A percentile compares a stretch with the other conserved stretches of the same genome.
Evolutionary conservation across 2,113 vertebrate species (phyloP).

Genomic region (Vireo altiloquus): DNA sequence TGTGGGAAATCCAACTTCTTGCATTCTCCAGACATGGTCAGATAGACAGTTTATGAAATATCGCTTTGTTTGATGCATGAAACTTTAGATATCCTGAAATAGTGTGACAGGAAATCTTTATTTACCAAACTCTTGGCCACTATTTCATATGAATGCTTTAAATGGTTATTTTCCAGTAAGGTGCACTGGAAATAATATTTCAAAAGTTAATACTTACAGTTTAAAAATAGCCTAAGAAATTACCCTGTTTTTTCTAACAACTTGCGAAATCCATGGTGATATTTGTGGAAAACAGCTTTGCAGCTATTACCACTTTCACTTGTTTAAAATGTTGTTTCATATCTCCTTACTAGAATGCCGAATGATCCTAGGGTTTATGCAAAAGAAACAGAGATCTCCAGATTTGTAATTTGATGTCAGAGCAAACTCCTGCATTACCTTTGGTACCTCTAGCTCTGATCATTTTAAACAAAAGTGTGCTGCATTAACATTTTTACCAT

Average conservation of each 20-base stretch:
- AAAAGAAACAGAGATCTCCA: neutral
- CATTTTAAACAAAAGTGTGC: neutral
- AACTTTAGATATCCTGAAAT: neutral
- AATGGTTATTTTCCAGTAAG: neutral
- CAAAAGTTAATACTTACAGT: neutral
- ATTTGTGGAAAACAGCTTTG: neutral
- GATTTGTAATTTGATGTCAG: neutral
- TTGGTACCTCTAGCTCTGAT: neutral
- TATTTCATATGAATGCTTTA: neutral
- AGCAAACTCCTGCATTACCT: neutral
- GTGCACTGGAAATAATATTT: neutral
- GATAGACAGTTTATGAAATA: conserved; percentile 15
- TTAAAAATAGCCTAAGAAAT: conserved; percentile 3
- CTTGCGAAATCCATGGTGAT: neutral
- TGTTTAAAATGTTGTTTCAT: conserved; percentile 9
- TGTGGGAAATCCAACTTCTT: conserved; percentile 5
- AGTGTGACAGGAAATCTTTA: neutral
- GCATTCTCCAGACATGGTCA: neutral
- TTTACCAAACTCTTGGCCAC: neutral
- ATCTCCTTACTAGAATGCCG: neutral
- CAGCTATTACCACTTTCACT: neutral
- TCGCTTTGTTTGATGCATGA: neutral
- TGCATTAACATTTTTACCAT: neutral
- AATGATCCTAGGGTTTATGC: neutral
- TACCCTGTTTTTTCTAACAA: neutral